phyloP scores from a whole-genome alignment of 2,113 vertebrate species.

The Lepus americanus region DNA sequence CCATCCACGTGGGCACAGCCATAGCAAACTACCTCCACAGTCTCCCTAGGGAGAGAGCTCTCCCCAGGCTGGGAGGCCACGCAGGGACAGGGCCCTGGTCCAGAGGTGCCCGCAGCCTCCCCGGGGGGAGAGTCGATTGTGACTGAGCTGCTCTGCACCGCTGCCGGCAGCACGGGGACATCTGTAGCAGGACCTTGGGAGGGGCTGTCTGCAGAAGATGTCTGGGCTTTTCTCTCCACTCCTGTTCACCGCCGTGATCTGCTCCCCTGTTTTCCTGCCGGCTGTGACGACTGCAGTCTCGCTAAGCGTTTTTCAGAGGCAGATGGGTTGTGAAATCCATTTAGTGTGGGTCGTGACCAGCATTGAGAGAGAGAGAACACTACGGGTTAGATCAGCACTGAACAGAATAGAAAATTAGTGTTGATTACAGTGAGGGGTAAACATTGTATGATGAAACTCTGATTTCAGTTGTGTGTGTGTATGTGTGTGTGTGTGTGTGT shows the following conservation, averaged over 20 bases:
- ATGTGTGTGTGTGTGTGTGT: no score
- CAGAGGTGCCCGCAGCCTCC: rapidly evolving
- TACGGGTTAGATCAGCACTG: neutral
- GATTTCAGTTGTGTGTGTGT: neutral
- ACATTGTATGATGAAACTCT: neutral
- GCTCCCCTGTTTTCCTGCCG: slow-evolving; percentile 28
- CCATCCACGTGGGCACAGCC: neutral
- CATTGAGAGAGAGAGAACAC: neutral
- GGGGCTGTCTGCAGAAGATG: neutral
- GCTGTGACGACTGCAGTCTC: neutral
- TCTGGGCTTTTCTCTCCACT: neutral
- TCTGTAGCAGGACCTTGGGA: neutral
- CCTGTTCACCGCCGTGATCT: neutral
- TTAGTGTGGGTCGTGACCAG: slow-evolving; percentile 39
- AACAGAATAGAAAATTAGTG: neutral
- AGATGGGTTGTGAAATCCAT: slow-evolving; percentile 48
- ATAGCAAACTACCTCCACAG: neutral
- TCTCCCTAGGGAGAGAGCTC: neutral
- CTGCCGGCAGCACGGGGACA: neutral
- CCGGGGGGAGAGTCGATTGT: neutral
- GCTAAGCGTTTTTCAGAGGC: slow-evolving; percentile 61
- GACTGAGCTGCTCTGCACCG: neutral
- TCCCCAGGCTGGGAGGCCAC: rapidly evolving
- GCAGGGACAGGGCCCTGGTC: neutral
- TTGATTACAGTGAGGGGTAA: neutral